These are phyloP conservation scores for Asbolus verrucosus DNA, from an alignment of 1,140 invertebrate species.

Conservation along the genomic window DNA sequence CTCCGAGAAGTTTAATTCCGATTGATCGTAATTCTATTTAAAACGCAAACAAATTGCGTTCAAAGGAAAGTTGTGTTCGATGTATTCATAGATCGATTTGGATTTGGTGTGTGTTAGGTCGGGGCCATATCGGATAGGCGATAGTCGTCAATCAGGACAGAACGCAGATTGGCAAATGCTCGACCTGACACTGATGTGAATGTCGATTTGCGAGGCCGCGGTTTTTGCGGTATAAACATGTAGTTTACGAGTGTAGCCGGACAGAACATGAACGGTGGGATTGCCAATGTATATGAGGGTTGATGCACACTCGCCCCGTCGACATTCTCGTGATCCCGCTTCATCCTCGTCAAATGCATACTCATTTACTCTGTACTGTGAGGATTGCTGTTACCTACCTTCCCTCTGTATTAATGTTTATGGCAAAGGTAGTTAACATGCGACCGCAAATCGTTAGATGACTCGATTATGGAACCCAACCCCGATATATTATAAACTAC, in stretches of 20 bases:
- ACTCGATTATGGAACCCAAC: conserved; percentile 20
- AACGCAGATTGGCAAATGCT: conserved; percentile 64
- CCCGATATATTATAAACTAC: conserved; percentile 14
- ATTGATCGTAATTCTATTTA: conserved; percentile 19
- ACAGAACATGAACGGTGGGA: conserved; percentile 55
- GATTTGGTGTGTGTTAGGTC: conserved; percentile 33
- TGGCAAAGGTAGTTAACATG: conserved; percentile 38
- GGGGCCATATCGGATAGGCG: conserved; percentile 51
- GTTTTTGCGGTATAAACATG: conserved; percentile 67
- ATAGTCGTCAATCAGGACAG: conserved; percentile 64
- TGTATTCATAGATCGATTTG: conserved; percentile 23
- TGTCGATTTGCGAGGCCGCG: conserved; percentile 66
- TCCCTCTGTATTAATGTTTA: conserved; percentile 42
- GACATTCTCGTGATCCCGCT: conserved; percentile 24
- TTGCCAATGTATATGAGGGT: conserved; percentile 48
- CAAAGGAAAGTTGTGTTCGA: background rate
- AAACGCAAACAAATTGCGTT: conserved; percentile 5
- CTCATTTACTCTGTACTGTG: conserved; percentile 33
- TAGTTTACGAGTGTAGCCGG: conserved; percentile 64
- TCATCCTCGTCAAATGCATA: conserved; percentile 45
- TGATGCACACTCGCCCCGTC: conserved; percentile 27
- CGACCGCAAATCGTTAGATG: conserved; percentile 40
- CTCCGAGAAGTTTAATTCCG: background rate
- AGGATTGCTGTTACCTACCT: conserved; percentile 21
- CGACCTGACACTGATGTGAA: conserved; percentile 62